Base-by-base conservation (phyloP, 2,888 invertebrate genomes). In the Leptinotarsa peninsularis region DNA sequence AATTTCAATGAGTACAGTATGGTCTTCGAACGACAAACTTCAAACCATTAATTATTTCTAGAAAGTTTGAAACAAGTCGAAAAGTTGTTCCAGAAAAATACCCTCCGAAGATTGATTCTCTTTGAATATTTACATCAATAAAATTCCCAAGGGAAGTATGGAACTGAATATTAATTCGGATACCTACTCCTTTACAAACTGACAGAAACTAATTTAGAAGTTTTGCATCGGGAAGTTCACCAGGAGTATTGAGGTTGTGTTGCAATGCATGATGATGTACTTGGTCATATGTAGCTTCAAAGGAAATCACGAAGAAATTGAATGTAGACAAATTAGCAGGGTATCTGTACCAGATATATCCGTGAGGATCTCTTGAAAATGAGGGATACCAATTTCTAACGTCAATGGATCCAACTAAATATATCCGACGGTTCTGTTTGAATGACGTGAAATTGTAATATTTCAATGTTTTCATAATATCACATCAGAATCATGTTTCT, bases 11-110 rank as follows among this genome's bases (percentile, higher is more conserved):
- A 74, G 70, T 71, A 70, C 71, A 71, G 66, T 67, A 74, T 72
- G 49, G 56, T 66, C 69, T 72, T 68, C 54, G 43, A 74, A 74
- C 74, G 76, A 75, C 78, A 78, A 76, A 76, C 75, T 71, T 75
- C 75, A 17, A 74, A 75, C 72, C 73, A 78, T 79, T 79, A 79
- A 79, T 79, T 79, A 79, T 78, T 79, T 74, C 76, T 73, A 52
- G 27, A 69, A 76, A 79, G 73, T 78, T 76, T 67, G 68, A 71
- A 79, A 78, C 69, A 73, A 77, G 77, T 76, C 71, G 52, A 76
- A 76, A 76, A 78, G 68, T 76, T 78, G 58, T 72, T 72, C 69
- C 73, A 67, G 75, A 76, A 78, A 79, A 79, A 73, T 75, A 75
- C 67, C 70, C 56, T 71, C 70, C 68, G 56, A 67, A 79, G 78